These are phyloP conservation scores for Cybosia mesomella DNA, from an alignment of 2,888 invertebrate genomes.

Conservation along the genomic window DNA sequence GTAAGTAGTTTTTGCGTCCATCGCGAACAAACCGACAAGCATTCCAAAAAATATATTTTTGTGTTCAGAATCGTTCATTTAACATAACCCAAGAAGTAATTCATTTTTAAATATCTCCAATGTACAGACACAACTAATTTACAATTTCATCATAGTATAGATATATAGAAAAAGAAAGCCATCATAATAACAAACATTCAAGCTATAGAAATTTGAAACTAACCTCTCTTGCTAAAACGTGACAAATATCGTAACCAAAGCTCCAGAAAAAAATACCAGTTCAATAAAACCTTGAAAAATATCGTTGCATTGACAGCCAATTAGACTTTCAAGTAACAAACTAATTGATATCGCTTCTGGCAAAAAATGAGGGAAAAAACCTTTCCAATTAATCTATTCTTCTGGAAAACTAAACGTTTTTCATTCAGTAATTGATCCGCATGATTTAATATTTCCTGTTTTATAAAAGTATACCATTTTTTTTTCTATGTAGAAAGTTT, in stretches of 20 bases:
- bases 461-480: neutral
- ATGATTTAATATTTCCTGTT: conserved; percentile 21
- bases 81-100: too few relatives aligned
- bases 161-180: too few relatives aligned
- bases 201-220: neutral
- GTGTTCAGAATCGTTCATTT: too few relatives aligned
- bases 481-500: too few relatives aligned
- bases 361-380: conserved; percentile 34
- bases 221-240: neutral
- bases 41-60: too few relatives aligned
- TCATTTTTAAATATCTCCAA: too few relatives aligned
- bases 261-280: neutral
- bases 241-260: neutral
- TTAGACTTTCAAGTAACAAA: conserved; percentile 54
- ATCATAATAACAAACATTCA: too few relatives aligned
- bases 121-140: too few relatives aligned
- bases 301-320: conserved; percentile 48
- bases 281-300: neutral
- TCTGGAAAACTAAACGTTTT: conserved; percentile 36
- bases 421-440: conserved; percentile 34
- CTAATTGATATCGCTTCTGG: conserved; percentile 53
- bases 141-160: too few relatives aligned
- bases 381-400: conserved; percentile 50
- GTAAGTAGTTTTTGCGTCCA: too few relatives aligned
- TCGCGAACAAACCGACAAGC: too few relatives aligned